phyloP scores from a whole-genome alignment of 2,797 vertebrate species.

The Sebastiscus albofasciatus region DNA sequence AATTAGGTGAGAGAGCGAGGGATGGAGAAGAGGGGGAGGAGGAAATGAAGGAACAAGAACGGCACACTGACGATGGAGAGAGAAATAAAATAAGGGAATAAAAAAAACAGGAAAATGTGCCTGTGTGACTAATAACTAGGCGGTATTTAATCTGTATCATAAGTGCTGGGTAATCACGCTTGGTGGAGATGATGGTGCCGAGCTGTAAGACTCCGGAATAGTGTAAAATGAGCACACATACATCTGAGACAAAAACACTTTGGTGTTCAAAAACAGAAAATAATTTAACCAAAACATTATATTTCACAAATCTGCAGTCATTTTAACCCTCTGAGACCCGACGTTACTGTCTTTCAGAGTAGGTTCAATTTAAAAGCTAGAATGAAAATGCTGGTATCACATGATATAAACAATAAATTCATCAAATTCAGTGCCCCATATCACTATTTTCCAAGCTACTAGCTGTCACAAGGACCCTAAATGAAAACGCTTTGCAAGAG shows the following conservation, averaged over 20 bases:
- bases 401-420: neutral
- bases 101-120: neutral
- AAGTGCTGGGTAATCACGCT: neutral
- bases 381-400: too few species aligned
- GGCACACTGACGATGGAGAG: neutral
- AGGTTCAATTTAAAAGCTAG: too few species aligned
- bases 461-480: neutral
- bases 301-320: neutral
- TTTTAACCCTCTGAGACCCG: neutral
- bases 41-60: neutral
- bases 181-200: neutral
- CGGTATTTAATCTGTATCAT: conserved; percentile 15
- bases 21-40: neutral
- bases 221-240: neutral
- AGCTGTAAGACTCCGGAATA: neutral
- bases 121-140: neutral
- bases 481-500: neutral
- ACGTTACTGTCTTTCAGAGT: too few species aligned
- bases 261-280: neutral
- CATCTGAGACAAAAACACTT: neutral
- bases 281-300: neutral
- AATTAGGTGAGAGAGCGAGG: neutral
- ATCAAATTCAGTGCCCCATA: neutral
- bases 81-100: neutral
- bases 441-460: neutral